phyloP scores from a whole-genome alignment of 1,140 invertebrate genomes.

The Penaeus japonicus region DNA sequence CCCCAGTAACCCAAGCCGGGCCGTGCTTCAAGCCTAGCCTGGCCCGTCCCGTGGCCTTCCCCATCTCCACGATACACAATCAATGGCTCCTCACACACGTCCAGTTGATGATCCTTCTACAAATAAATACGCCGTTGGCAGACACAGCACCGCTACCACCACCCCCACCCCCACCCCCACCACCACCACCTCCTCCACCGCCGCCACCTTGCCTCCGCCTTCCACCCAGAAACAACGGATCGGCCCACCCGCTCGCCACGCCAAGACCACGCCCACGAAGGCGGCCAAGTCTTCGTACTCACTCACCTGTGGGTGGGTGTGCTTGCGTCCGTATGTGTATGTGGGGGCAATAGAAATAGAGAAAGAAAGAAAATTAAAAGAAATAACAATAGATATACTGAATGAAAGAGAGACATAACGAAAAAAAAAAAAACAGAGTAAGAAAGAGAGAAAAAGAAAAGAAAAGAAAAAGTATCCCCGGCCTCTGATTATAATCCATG shows the following conservation, averaged over 20 bases:
- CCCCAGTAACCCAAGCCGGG: too few relatives aligned
- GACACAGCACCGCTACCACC: not conserved
- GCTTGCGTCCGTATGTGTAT: not conserved
- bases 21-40: too few relatives aligned
- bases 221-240: not conserved
- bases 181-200: not conserved
- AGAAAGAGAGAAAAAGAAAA: too few relatives aligned
- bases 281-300: too few relatives aligned
- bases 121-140: not conserved
- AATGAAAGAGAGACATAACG: not conserved
- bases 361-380: not conserved
- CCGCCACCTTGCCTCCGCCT: not conserved
- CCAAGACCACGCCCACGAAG: not conserved
- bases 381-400: not conserved
- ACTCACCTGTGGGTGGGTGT: too few relatives aligned
- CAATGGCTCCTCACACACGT: too few relatives aligned
- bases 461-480: too few relatives aligned
- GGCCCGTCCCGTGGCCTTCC: too few relatives aligned
- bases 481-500: too few relatives aligned
- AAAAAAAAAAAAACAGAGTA: too few relatives aligned
- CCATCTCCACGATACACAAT: too few relatives aligned
- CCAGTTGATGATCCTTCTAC: too few relatives aligned
- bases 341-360: not conserved
- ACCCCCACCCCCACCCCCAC: not conserved
- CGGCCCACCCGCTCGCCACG: not conserved